Evolutionary conservation across 2,113 vertebrate species (phyloP).

Genomic region (Eublepharis macularius): DNA sequence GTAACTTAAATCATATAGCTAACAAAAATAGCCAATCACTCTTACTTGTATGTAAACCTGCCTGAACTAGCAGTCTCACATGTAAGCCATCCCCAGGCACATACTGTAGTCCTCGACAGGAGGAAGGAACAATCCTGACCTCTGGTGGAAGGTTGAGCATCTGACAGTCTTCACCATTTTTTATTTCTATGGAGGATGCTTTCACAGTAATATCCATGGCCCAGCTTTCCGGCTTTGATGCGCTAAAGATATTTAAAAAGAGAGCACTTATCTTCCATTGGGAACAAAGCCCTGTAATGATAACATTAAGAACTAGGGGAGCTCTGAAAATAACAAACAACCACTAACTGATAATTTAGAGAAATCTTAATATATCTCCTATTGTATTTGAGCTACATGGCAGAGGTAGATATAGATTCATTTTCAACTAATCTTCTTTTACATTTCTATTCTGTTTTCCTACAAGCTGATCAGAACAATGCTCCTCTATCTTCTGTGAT

Average conservation of each 20-base stretch:
- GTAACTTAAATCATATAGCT: background rate
- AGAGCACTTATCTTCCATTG: background rate
- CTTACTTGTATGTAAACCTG: conserved; percentile 65
- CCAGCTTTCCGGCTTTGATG: conserved; percentile 56
- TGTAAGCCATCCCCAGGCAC: conserved; percentile 80
- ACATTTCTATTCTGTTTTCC: too few relatives aligned
- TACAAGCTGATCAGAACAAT: too few relatives aligned
- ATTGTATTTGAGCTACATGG: background rate
- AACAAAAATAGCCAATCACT: background rate
- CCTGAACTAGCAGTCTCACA: conserved; percentile 76
- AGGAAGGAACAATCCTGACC: conserved; percentile 79
- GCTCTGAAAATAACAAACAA: background rate
- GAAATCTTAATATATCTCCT: background rate
- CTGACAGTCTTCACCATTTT: conserved; percentile 54
- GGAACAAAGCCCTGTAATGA: background rate
- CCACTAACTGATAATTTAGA: too few relatives aligned
- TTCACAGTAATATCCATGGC: conserved; percentile 73
- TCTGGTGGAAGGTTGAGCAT: conserved; percentile 76
- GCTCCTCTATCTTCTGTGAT: background rate
- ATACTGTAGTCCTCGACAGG: conserved; percentile 73
- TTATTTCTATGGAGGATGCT: conserved; percentile 69
- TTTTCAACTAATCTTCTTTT: too few relatives aligned
- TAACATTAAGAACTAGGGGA: background rate
- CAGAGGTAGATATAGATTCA: background rate
- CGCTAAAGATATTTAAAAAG: conserved; percentile 67